Evolutionary conservation across 2,888 invertebrate species (phyloP).

Genomic region (Rotaria macrura): DNA sequence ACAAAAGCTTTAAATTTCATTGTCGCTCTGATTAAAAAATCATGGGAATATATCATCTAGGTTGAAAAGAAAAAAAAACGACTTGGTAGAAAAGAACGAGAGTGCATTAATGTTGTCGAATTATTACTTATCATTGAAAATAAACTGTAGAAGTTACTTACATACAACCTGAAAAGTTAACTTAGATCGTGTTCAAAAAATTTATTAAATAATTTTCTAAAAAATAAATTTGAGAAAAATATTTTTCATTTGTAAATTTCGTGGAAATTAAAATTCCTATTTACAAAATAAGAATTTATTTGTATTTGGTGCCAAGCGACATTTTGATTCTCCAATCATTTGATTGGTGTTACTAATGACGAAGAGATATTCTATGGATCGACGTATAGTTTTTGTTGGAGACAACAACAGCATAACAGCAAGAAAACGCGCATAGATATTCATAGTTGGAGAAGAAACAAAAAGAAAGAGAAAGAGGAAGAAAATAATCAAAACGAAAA

Average conservation of each 20-base stretch:
- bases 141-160: background rate
- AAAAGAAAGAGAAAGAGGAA: background rate
- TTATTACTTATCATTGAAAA: background rate
- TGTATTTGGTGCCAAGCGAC: background rate
- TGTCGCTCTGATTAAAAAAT: background rate
- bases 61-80: background rate
- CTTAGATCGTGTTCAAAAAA: background rate
- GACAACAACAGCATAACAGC: background rate
- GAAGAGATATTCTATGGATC: background rate
- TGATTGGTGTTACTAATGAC: conserved; percentile 1
- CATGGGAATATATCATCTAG: background rate
- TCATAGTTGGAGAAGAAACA: background rate
- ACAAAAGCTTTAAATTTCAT: background rate
- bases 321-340: background rate
- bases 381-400: background rate
- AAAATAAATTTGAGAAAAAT: background rate
- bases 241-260: background rate
- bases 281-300: background rate
- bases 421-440: background rate
- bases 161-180: background rate
- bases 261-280: background rate
- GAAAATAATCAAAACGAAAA: no score
- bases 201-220: background rate
- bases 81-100: background rate
- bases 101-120: background rate